Base-by-base conservation (phyloP, 1,140 invertebrate species). In the Yoshiicerus persimilis region DNA sequence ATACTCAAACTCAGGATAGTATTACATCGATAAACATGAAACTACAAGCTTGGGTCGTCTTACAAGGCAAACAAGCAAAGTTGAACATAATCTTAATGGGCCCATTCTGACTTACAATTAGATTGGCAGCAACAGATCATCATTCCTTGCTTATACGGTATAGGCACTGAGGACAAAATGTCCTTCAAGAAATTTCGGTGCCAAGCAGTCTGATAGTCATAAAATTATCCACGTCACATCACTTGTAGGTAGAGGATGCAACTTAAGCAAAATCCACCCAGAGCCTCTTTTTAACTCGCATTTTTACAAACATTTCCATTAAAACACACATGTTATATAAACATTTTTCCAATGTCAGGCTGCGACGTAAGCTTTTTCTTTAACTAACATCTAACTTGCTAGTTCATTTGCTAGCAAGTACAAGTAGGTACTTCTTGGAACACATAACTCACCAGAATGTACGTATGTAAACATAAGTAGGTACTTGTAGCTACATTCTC, bases 161-260 rank as follows among this genome's bases (percentile, higher is more conserved):
- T 77, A 77, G 70, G 70, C 13, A 77, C 70, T 77, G 34, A 77
- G 70, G 70, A 77, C 70, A 77, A 36, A 77, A 77, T 77, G 70
- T 77, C 70, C 70, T 77, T 77, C 70, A 77, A 77, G 70, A 77
- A 77, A 77, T 77, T 77, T 77, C 34, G 70, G 70, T 77, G 70
- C 70, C 70, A 77, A 77, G 70, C 70, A 77, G 70, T 77, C 70
- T 77, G 70, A 36, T 30, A 32, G 11, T 77, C 20, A 16, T 77
- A 6, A 77, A 77, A 80, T 80, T 80, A 80, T 34, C 27, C 38
- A 80, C 66, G 66, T 70, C 32, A 80, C 34, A 80, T 38, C n/a
- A 38, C 20, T 36, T 36, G 1, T n/a, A 80, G 27, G 30, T 36
- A 80, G 27, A n/a, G 2, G 75, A n/a, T 56, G 47, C 47, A 20